Evolutionary conservation across 2,797 vertebrate species (phyloP).

Genomic region (Dendrocincla fuliginosa): DNA sequence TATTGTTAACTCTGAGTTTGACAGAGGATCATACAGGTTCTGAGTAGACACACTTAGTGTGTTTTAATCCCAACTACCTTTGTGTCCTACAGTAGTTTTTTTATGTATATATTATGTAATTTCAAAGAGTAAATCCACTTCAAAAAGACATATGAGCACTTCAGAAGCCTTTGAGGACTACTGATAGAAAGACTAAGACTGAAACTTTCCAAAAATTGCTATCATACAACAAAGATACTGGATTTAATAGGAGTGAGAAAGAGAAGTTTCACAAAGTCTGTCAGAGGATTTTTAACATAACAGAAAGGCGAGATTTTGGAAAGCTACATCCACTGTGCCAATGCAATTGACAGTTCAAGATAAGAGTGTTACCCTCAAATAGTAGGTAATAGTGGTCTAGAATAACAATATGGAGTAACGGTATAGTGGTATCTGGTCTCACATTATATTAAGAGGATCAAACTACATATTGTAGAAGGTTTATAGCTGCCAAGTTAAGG

Average conservation of each 20-base stretch:
- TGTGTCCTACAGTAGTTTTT: neutral
- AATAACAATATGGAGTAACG: neutral
- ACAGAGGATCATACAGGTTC: neutral
- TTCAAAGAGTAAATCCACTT: neutral
- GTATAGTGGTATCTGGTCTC: neutral
- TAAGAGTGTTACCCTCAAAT: neutral
- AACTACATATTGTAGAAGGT: neutral
- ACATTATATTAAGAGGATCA: neutral
- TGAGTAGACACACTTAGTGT: neutral
- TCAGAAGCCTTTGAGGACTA: neutral
- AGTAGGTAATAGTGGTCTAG: neutral
- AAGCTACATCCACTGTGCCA: neutral
- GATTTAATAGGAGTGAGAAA: neutral
- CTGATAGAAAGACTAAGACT: neutral
- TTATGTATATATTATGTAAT: neutral
- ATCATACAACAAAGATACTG: neutral
- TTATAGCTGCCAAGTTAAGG: neutral
- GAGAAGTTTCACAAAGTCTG: neutral
- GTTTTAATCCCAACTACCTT: neutral
- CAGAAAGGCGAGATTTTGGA: neutral
- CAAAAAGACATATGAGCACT: neutral
- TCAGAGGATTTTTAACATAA: neutral
- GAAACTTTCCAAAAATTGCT: neutral
- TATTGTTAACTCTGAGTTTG: neutral
- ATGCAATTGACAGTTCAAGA: neutral